Base-by-base conservation (phyloP, 1,140 invertebrate species). In the Lysiphlebus fabarum region DNA sequence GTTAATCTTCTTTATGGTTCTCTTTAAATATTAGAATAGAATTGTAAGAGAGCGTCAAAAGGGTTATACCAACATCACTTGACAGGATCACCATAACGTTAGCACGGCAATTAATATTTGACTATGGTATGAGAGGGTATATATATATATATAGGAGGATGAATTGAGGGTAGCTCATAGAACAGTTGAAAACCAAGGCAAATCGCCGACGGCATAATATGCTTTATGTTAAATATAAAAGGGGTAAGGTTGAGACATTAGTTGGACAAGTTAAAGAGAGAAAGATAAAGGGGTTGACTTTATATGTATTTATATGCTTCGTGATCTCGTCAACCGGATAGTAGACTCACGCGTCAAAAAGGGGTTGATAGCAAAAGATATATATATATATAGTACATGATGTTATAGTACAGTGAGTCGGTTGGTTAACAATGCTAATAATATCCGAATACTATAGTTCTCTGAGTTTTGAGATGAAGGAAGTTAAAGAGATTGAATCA, bases 391-490 rank as follows among this genome's bases (percentile, higher is more conserved):
- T n/a, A n/a, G n/a, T n/a, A n/a, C n/a, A n/a, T n/a, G 64, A 65
- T 62, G 66, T 61, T 57, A 71, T 51, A 36, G 70, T 43, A 53
- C 44, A 59, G 17, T 26, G 17, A 26, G 58, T 77, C 72, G 74
- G 67, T 76, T 71, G 72, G 73, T 77, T 77, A 77, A 77, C 73
- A 76, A 77, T 76, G 74, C 75, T 77, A 77, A 77, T 77, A 73
- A 75, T 75, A 75, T 73, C 71, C 56, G 62, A 36, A 51, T 66
- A 47, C 48, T 40, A n/a, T n/a, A 34, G 54, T 60, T 4, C 40
- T 40, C 11, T 37, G 43, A 59, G 57, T 43, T 51, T 51, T 51
- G 49, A 51, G 38, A 51, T 51, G 34, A 40, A 8, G 38, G 34
- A 56, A 26, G 17, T 26, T 2, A 26, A 26, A 26, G 53, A 48